Base-by-base conservation (phyloP, 1,140 invertebrate genomes). In the Sarcophaga peregrina region DNA sequence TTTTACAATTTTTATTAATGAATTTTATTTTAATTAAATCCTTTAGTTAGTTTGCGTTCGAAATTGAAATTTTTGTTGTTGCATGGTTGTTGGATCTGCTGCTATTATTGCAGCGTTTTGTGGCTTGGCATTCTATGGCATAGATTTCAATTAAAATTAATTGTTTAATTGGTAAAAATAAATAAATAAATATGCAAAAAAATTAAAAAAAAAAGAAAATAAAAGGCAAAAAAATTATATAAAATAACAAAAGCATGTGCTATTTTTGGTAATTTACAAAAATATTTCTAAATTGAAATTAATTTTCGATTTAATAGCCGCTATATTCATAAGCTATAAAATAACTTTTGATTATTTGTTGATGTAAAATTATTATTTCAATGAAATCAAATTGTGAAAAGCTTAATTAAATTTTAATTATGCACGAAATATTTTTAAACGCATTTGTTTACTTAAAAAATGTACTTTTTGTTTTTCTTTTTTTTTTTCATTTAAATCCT, bases 11-110 rank as follows among this genome's bases (percentile, higher is more conserved):
- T 78, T 78, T 78, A 78, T 78, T 52, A 78, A 78, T 78, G 75
- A 78, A 78, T 52, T 78, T 78, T 78, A 78, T 78, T 78, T 78
- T 78, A 78, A 78, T 78, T 78, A 78, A 78, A 52, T 78, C 75
- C 50, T 78, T 72, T 37, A 37, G 25, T 37, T 78, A 52, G 48
- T 50, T 78, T 78, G 20, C 47, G 20, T 50, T 78, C 47, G 20
- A 78, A 78, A 78, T 52, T 78, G 75, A 9, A 52, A 50, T 78
- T 78, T 78, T 50, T 78, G 50, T 20, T 68, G 62, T 25, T 37
- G 6, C 10, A 9, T 58, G 54, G 13, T 58, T 68, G 20, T 20
- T 37, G 25, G 1, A 37, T 37, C 25, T 37, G 25, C 25, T 37
- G 25, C 1, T 37, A 4, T 37, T 37, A 25, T 68, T 58, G 62